phyloP scores from a whole-genome alignment of 1,140 invertebrate species.

The Psix sp. region DNA sequence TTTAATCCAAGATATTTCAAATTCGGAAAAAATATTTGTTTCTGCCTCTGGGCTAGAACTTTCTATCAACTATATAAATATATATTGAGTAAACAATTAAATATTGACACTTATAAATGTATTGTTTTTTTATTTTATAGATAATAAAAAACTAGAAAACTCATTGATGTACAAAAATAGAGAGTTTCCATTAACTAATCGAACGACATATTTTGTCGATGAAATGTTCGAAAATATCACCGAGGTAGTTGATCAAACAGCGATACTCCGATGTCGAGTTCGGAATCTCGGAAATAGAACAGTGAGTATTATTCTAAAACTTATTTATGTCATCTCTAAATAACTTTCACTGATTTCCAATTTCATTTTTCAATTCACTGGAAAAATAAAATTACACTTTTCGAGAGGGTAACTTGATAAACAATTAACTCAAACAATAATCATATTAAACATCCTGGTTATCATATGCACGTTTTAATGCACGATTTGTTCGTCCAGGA shows the following conservation, averaged over 20 bases:
- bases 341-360: conserved; percentile 14
- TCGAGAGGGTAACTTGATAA: no score
- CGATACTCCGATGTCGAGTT: conserved; percentile 86
- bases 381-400: no score
- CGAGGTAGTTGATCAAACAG: conserved; percentile 87
- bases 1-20: no score
- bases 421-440: no score
- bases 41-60: no score
- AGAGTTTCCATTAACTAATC: conserved; percentile 68
- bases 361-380: no score
- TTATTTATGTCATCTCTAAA: conserved; percentile 13
- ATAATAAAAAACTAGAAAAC: conserved; percentile 51
- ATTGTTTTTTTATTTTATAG: conserved; percentile 26
- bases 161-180: conserved; percentile 35
- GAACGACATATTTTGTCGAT: conserved; percentile 89
- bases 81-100: no score
- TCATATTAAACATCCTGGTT: no score
- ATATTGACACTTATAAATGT: conserved; percentile 2
- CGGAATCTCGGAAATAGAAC: conserved; percentile 91
- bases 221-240: conserved; percentile 84
- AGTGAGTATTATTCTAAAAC: conserved; percentile 79
- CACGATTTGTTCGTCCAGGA: no score
- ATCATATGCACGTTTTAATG: no score
- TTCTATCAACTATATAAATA: not conserved
- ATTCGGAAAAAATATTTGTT: no score